Conservation (phyloP, 2,797 vertebrate species). For the Sebastes glaucus region DNA sequence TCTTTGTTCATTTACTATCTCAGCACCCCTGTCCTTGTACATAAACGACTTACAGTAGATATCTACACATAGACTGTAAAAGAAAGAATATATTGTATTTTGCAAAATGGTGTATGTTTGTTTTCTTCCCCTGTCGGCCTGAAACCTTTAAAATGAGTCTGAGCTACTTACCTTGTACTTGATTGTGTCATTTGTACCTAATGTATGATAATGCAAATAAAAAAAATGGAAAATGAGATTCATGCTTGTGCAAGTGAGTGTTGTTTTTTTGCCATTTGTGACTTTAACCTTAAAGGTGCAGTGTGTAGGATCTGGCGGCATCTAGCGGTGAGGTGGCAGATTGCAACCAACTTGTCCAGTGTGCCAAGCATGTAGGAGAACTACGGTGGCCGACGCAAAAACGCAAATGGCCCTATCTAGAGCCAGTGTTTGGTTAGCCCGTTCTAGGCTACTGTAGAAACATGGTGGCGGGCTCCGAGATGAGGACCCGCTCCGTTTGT, state of each 20-base stretch:
- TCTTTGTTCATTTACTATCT: constrained; percentile 51
- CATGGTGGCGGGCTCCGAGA: not conserved
- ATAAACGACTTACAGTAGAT: constrained; percentile 69
- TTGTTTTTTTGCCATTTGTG: not conserved
- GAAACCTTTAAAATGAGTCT: constrained; percentile 76
- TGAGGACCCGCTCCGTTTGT: not conserved
- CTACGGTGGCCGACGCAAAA: not conserved
- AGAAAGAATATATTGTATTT: constrained; percentile 79
- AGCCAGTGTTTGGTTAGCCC: not conserved
- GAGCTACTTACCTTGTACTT: constrained; percentile 79
- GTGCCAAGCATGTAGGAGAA: not conserved
- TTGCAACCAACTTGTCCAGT: not conserved
- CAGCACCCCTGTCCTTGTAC: constrained; percentile 66
- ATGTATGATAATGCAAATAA: constrained; percentile 85
- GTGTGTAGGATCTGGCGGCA: not conserved
- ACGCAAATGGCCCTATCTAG: not conserved
- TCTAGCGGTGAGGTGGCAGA: not conserved
- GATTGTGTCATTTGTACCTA: constrained; percentile 84
- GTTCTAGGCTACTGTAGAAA: not conserved
- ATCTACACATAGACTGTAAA: constrained; percentile 67
- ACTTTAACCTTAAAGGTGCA: not conserved
- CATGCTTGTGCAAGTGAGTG: not conserved
- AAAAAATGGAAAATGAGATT: constrained; percentile 62
- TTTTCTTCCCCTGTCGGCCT: constrained; percentile 66
- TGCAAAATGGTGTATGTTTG: constrained; percentile 73